Evolutionary conservation across 30 jellyfish, hydroid and myxozoan genomes (phyloP).

Genomic region (Pelagia noctiluca): DNA sequence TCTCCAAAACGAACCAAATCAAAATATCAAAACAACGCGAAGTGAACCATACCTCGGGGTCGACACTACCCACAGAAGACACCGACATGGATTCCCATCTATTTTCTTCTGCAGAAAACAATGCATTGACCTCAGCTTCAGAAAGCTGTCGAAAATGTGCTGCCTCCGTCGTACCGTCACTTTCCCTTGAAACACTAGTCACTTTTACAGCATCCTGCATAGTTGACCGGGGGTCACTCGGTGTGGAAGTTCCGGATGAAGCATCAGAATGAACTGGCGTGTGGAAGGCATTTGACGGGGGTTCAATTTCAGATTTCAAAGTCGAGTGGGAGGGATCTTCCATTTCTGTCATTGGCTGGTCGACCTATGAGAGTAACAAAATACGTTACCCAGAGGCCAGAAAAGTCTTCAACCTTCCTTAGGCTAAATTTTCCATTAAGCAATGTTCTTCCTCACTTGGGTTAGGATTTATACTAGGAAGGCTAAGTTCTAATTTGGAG

Average conservation of each 20-base stretch:
- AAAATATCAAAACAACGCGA: too few relatives aligned
- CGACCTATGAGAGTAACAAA: neutral
- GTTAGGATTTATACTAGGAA: too few relatives aligned
- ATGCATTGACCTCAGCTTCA: slow-evolving; percentile 38
- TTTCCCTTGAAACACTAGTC: neutral
- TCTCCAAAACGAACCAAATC: too few relatives aligned
- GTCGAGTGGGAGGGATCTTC: neutral
- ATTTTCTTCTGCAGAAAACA: slow-evolving; percentile 12
- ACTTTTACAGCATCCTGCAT: neutral
- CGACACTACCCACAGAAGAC: slow-evolving; percentile 54
- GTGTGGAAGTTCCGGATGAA: neutral
- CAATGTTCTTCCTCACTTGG: too few relatives aligned
- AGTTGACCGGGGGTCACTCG: neutral
- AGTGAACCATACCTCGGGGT: slow-evolving; percentile 20
- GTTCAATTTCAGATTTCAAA: neutral
- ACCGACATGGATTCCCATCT: slow-evolving; percentile 69
- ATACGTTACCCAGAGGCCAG: too few relatives aligned
- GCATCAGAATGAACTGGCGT: slow-evolving; percentile 4
- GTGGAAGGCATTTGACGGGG: neutral
- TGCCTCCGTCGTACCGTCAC: neutral
- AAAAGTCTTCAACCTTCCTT: too few relatives aligned
- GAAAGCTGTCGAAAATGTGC: slow-evolving; percentile 39
- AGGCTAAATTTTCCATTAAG: too few relatives aligned
- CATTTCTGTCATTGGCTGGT: neutral
- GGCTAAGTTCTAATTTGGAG: too few relatives aligned